Conservation (phyloP, 2,888 invertebrate species). For the Erebia epiphron region DNA sequence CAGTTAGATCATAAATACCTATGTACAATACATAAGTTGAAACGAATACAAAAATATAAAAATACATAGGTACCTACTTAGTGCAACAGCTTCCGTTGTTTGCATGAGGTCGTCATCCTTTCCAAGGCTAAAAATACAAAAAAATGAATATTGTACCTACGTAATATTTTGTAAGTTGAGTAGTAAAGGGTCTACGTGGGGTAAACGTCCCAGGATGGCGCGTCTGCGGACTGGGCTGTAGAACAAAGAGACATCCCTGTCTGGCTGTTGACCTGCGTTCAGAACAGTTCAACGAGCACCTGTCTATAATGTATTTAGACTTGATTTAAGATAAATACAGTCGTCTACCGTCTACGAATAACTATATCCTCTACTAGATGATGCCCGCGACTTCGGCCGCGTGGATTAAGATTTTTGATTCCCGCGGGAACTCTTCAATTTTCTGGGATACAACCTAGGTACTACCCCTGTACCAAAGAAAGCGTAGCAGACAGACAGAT, state of each 20-base stretch:
- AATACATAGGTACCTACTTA: no score
- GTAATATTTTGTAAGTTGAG: conserved; percentile 23
- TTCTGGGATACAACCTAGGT: no score
- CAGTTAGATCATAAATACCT: no score
- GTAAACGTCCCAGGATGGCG: conserved; percentile 62
- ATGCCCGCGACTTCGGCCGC: neutral
- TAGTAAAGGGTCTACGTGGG: conserved; percentile 45
- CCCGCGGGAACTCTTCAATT: no score
- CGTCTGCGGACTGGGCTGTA: conserved; percentile 43
- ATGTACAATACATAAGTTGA: no score
- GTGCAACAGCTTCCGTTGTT: conserved; percentile 3
- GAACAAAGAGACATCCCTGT: conserved; percentile 68
- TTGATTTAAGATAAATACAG: conserved; percentile 9
- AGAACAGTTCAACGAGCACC: conserved; percentile 25
- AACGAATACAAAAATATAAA: no score
- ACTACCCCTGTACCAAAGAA: no score
- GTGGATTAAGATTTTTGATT: no score
- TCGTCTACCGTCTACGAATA: neutral
- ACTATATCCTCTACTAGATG: neutral
- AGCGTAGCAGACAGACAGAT: no score
- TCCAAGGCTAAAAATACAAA: neutral
- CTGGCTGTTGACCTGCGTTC: conserved; percentile 70
- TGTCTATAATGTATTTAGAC: conserved; percentile 30
- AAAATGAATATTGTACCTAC: conserved; percentile 5
- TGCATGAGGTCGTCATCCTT: conserved; percentile 7